phyloP scores from a whole-genome alignment of 1,140 invertebrate species.

The Camponotus vicinus region DNA sequence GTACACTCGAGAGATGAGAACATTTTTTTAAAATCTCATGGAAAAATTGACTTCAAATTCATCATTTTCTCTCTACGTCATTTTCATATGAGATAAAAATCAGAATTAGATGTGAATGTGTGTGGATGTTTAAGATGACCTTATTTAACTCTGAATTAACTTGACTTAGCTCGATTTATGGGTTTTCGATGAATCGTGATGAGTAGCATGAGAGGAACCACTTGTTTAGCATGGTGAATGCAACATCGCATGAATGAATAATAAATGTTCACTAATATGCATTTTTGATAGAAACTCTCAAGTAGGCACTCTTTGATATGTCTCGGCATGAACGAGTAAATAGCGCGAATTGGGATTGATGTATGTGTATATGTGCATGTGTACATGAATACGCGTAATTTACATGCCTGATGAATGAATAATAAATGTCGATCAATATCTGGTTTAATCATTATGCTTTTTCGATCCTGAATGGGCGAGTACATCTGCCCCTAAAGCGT shows the following conservation, averaged over 20 bases:
- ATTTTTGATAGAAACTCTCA: conserved; percentile 14
- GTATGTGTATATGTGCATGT: no score
- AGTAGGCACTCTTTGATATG: neutral
- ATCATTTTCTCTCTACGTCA: neutral
- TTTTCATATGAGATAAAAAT: neutral
- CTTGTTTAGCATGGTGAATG: neutral
- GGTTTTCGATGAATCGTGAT: conserved; percentile 2
- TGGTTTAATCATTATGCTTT: conserved; percentile 13
- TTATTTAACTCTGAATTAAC: conserved; percentile 22
- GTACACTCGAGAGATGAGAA: neutral
- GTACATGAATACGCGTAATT: conserved; percentile 31
- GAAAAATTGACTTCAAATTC: neutral
- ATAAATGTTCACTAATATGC: neutral
- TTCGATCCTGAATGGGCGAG: neutral
- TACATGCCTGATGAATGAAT: conserved; percentile 39
- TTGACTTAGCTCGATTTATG: conserved; percentile 9
- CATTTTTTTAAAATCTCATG: no score
- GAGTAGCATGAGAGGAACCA: neutral
- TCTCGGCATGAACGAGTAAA: neutral
- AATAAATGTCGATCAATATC: conserved; percentile 39
- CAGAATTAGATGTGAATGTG: conserved; percentile 4
- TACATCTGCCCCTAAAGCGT: conserved; percentile 31
- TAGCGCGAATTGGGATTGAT: neutral
- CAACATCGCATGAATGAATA: conserved; percentile 36
- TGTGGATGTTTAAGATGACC: conserved; percentile 7